phyloP scores from a whole-genome alignment of 1,140 invertebrate species.

The Charaxes varanes region DNA sequence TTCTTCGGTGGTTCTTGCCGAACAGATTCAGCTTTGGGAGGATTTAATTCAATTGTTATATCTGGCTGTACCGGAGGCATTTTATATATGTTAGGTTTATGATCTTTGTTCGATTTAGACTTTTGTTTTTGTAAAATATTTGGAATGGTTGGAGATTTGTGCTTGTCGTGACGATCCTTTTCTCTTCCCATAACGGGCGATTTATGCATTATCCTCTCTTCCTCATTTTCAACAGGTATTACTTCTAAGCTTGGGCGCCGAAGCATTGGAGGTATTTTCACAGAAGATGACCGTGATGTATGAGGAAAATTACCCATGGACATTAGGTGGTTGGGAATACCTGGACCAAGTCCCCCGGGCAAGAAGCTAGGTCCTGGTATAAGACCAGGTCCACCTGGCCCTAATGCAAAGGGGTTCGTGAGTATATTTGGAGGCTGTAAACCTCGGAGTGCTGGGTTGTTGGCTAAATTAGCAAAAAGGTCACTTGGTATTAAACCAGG shows the following conservation, averaged over 20 bases:
- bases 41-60: constrained; percentile 71
- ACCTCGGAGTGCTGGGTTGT: constrained; percentile 61
- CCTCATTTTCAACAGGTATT: constrained; percentile 67
- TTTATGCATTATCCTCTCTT: constrained; percentile 56
- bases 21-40: constrained; percentile 56
- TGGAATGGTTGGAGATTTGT: constrained; percentile 67
- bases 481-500: constrained; percentile 80
- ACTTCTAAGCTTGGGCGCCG: constrained; percentile 71
- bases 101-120: constrained; percentile 60
- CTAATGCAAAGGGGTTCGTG: constrained; percentile 68
- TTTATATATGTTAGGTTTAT: constrained; percentile 65
- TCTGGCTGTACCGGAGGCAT: constrained; percentile 69
- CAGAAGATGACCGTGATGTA: constrained; percentile 70
- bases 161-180: constrained; percentile 65
- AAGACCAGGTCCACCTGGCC: constrained; percentile 51
- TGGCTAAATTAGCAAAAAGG: constrained; percentile 55
- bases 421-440: constrained; percentile 51
- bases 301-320: constrained; percentile 69
- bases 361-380: constrained; percentile 73
- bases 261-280: constrained; percentile 65
- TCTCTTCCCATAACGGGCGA: constrained; percentile 49
- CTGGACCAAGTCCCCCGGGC: constrained; percentile 57
- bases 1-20: constrained; percentile 40
- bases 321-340: constrained; percentile 58
- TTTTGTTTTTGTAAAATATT: constrained; percentile 70